A percentile compares a stretch with the other conserved stretches of the same genome.
Evolutionary conservation across 2,888 invertebrate species (phyloP).

Genomic region (Cyclophora punctaria): DNA sequence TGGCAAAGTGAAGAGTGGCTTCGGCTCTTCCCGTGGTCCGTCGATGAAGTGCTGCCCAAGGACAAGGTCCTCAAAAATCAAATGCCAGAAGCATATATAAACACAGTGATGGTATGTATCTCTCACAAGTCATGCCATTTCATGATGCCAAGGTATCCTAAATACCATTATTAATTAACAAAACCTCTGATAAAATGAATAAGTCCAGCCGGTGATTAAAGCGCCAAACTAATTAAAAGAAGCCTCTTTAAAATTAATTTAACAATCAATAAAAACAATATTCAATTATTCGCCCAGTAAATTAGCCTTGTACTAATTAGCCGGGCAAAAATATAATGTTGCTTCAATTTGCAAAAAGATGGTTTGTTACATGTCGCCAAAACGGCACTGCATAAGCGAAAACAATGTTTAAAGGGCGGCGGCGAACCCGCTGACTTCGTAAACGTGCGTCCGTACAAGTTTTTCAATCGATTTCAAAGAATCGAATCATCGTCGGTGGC

Average conservation of each 20-base stretch:
- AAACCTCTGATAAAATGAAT: no score
- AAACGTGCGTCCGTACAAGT: slow-evolving; percentile 72
- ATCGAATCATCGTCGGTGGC: slow-evolving; percentile 65
- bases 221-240: no score
- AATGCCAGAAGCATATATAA: slow-evolving; percentile 41
- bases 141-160: neutral
- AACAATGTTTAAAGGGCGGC: slow-evolving; percentile 54
- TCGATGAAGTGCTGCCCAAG: slow-evolving; percentile 47
- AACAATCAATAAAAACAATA: no score
- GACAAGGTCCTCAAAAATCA: slow-evolving; percentile 38
- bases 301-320: neutral
- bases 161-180: no score
- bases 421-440: slow-evolving; percentile 64
- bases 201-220: no score
- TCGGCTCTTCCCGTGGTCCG: slow-evolving; percentile 41
- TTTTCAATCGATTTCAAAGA: slow-evolving; percentile 71
- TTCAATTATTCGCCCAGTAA: no score
- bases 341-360: neutral
- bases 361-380: slow-evolving; percentile 19
- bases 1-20: slow-evolving; percentile 52
- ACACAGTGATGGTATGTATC: slow-evolving; percentile 45
- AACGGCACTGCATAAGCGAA: slow-evolving; percentile 37
- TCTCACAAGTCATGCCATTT: neutral
- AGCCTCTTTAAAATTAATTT: no score
- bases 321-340: neutral